Evolutionary conservation across 2,797 vertebrate genomes (phyloP).

Genomic region (Nyctalus aviator): DNA sequence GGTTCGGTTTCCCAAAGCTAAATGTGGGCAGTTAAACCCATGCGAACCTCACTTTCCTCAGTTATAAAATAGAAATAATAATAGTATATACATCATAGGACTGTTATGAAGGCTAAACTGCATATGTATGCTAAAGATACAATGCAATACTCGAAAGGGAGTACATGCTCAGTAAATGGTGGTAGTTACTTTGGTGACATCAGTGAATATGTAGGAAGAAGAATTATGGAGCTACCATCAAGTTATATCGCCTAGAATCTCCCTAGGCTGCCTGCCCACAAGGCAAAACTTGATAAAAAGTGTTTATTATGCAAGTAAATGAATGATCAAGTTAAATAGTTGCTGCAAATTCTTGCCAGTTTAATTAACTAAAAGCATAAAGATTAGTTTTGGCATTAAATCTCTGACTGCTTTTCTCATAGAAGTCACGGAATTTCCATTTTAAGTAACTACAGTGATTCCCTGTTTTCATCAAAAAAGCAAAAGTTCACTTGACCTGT

Average conservation of each 20-base stretch:
- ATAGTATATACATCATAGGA: background rate
- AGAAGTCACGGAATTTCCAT: conserved; percentile 43
- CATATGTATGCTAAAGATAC: background rate
- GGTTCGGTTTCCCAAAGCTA: background rate
- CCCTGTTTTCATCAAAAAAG: conserved; percentile 47
- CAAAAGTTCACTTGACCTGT: conserved; percentile 49
- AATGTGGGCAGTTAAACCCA: background rate
- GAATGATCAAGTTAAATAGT: conserved; percentile 60
- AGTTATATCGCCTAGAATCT: background rate
- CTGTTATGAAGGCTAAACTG: background rate
- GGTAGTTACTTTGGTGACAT: conserved; percentile 30
- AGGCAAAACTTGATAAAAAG: conserved; percentile 43
- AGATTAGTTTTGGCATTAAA: conserved; percentile 70
- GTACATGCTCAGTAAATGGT: conserved; percentile 10
- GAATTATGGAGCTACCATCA: conserved; percentile 6
- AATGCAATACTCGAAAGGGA: conserved; percentile 48
- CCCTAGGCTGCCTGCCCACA: background rate
- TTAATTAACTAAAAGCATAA: conserved; percentile 76
- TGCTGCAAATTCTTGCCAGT: conserved; percentile 64
- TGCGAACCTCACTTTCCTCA: conserved; percentile 37
- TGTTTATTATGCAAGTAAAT: conserved; percentile 55
- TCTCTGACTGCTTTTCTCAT: conserved; percentile 10
- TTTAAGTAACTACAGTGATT: conserved; percentile 57
- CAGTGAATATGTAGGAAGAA: background rate
- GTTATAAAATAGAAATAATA: conserved; percentile 37